Base-by-base conservation (phyloP, 2,888 invertebrate species). In the Apeira syringaria region DNA sequence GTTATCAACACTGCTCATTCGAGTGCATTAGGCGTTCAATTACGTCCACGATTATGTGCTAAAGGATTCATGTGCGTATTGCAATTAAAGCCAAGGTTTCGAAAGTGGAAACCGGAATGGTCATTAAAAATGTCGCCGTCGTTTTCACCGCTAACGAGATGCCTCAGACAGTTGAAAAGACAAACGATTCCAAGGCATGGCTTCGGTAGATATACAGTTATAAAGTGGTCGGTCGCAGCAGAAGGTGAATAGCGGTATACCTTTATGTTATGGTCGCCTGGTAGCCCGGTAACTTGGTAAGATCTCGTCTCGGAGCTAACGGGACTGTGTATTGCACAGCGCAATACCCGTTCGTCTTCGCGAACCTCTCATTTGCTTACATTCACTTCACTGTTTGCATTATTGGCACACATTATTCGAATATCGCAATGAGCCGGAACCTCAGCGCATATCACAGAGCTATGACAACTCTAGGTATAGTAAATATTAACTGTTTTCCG, bases 201-300 rank as follows among this genome's bases (percentile, higher is more conserved):
- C 47, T 43, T 38, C 33, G 29, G 46, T 68, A 68, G 72, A 65
- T 78, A 65, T 78, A 84, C 85, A 83, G 86, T 85, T 85, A 86
- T 74, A 75, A 74, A 81, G 81, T 71, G 75, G 75, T 65, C 68
- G 65, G 63, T 66, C 59, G 69, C 68, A 69, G 64, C 74, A 74
- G 64, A 77, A 73, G 79, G 76, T 64, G 62, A 45, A 46, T 79
- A 82, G 82, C 85, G 83, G 85, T 84, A 84, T 61, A 66, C 65
- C 66, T 64, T 27, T 35, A 39, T 39, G 35, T 35, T 74, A 71
- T 67, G 65, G 72, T 64, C 50, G 69, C 55, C 59, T 68, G 63
- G 48, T 70, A 69, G 64, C 69, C 70, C 68, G 69, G 67, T 72
- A 73, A 53, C 56, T 53, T 30, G 25, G 42, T 47, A 46, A 69